These are phyloP conservation scores for Micropoecilia bifurca DNA, from an alignment of 2,797 vertebrate species.

Conservation along the genomic window DNA sequence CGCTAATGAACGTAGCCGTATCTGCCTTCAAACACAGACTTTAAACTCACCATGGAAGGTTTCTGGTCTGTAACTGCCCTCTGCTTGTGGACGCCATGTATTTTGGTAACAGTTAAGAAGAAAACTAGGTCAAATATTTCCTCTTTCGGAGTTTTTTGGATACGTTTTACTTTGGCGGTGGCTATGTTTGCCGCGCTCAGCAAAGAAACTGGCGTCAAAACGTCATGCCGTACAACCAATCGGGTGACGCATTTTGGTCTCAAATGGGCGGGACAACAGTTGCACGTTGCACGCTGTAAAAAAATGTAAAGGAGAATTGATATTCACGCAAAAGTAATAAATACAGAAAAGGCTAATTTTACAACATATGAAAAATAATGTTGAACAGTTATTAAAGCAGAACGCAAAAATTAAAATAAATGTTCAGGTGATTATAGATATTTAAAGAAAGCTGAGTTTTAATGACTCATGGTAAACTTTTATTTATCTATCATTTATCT, in stretches of 20 bases:
- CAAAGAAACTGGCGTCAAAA: conserved; percentile 17
- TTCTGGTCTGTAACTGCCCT: conserved; percentile 68
- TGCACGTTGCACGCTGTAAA: neutral
- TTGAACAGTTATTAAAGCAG: neutral
- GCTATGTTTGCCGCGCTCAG: conserved; percentile 75
- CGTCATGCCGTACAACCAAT: conserved; percentile 72
- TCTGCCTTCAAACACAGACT: neutral
- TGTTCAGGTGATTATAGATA: neutral
- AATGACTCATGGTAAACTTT: too few relatives aligned
- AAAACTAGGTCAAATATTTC: accelerated
- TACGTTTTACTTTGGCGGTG: neutral
- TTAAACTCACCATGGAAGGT: conserved; percentile 89
- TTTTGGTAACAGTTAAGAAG: neutral
- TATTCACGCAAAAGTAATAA: neutral
- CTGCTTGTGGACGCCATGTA: conserved; percentile 79
- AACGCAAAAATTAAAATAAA: neutral
- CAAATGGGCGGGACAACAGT: conserved; percentile 23
- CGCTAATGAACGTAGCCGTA: neutral
- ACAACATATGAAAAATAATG: neutral
- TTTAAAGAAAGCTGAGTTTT: neutral
- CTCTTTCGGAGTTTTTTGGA: neutral
- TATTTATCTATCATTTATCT: too few relatives aligned
- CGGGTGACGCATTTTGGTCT: accelerated
- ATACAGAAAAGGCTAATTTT: neutral
- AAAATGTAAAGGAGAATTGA: neutral